A percentile compares a stretch with the other conserved stretches of the same genome.
These are phyloP conservation scores for Uromys caudimaculatus DNA, from an alignment of 2,797 vertebrate species.

Conservation along the genomic window DNA sequence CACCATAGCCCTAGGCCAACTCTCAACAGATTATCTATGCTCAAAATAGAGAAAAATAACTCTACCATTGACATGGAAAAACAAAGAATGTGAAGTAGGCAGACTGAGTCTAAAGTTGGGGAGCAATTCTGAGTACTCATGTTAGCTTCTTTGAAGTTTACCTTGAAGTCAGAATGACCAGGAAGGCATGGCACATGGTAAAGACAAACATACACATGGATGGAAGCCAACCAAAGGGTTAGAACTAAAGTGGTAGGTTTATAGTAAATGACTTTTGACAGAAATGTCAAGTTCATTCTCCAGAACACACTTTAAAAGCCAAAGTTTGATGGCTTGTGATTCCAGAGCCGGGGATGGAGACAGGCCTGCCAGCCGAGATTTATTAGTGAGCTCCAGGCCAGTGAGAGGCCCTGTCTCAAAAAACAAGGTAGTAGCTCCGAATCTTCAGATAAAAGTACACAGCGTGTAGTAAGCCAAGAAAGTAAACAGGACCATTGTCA, in stretches of 20 bases:
- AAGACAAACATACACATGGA: neutral
- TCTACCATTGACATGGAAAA: neutral
- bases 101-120: neutral
- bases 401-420: neutral
- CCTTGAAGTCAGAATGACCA: neutral
- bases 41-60: neutral
- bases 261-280: neutral
- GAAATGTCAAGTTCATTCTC: neutral
- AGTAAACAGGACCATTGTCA: neutral
- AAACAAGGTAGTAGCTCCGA: neutral
- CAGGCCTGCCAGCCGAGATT: neutral
- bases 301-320: neutral
- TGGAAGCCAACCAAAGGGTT: neutral
- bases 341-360: neutral
- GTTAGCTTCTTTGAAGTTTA: neutral
- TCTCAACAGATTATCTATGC: neutral
- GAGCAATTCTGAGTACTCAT: neutral
- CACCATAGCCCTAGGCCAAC: neutral
- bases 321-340: neutral
- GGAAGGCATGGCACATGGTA: neutral
- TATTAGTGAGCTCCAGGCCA: neutral
- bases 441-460: neutral
- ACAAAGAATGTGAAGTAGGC: neutral
- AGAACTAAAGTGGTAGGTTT: neutral
- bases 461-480: neutral